These are phyloP conservation scores for Hypsopygia costalis DNA, from an alignment of 2,888 invertebrate genomes.

Conservation along the genomic window DNA sequence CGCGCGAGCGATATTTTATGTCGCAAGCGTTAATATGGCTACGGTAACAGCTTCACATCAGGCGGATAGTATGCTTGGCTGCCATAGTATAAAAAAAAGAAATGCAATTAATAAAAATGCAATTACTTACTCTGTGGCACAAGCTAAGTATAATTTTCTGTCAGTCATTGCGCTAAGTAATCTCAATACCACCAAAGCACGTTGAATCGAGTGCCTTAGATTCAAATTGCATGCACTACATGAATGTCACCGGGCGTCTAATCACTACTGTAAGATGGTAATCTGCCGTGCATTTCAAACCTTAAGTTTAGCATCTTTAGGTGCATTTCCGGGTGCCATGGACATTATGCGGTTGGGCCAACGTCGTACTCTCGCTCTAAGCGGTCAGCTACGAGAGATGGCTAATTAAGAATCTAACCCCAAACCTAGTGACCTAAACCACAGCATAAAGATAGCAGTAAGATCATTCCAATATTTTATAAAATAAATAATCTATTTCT, in stretches of 20 bases:
- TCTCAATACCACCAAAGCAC: constrained; percentile 17
- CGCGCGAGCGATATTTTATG: too few relatives aligned
- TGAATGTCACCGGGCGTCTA: background rate
- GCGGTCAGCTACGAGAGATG: constrained; percentile 71
- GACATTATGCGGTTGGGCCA: background rate
- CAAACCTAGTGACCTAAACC: constrained; percentile 47
- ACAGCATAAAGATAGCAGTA: background rate
- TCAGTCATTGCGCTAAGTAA: background rate
- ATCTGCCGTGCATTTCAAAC: background rate
- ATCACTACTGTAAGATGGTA: background rate
- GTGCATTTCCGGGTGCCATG: background rate
- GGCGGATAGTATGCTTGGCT: too few relatives aligned
- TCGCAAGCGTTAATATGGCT: too few relatives aligned
- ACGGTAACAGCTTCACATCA: too few relatives aligned
- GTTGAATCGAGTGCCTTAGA: background rate
- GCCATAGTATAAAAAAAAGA: too few relatives aligned
- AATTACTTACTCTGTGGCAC: too few relatives aligned
- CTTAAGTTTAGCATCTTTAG: background rate
- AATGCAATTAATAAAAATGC: too few relatives aligned
- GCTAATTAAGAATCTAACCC: constrained; percentile 75
- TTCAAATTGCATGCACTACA: background rate
- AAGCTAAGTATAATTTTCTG: too few relatives aligned
- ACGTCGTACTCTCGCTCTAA: constrained; percentile 24
- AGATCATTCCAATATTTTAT: too few relatives aligned
- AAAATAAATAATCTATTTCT: too few relatives aligned